phyloP scores from a whole-genome alignment of 2,888 invertebrate genomes.

The Spicauda simplicius region DNA sequence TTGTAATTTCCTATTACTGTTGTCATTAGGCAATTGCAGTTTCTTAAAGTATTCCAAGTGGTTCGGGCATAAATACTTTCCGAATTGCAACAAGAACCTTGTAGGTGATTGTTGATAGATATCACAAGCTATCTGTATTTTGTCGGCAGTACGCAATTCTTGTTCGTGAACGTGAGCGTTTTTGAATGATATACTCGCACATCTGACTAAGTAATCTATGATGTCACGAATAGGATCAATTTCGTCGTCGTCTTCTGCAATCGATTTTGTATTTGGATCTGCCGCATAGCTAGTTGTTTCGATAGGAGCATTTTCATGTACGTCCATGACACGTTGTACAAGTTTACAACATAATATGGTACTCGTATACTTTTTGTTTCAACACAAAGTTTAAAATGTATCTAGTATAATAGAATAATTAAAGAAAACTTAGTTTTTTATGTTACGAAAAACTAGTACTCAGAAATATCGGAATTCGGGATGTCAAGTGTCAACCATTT shows the following conservation, averaged over 20 bases:
- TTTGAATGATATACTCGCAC: slow-evolving; percentile 89
- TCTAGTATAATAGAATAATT: background rate
- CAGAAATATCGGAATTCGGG: too few relatives aligned
- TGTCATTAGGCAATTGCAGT: slow-evolving; percentile 45
- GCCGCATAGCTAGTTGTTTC: background rate
- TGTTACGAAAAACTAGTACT: too few relatives aligned
- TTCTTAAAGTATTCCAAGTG: slow-evolving; percentile 90
- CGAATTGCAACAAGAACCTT: slow-evolving; percentile 91
- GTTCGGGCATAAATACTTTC: slow-evolving; percentile 86
- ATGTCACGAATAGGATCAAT: slow-evolving; percentile 82
- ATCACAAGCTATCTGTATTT: slow-evolving; percentile 87
- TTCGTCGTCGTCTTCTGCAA: slow-evolving; percentile 37
- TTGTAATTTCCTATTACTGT: slow-evolving; percentile 82
- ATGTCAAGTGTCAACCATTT: too few relatives aligned
- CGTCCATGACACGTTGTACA: background rate
- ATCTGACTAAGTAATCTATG: slow-evolving; percentile 85
- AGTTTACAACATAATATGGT: background rate
- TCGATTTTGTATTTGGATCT: background rate
- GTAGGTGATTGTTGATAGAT: slow-evolving; percentile 87
- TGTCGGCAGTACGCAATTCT: slow-evolving; percentile 89
- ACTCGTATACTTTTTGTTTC: background rate
- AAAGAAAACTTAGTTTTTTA: too few relatives aligned
- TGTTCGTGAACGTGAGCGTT: slow-evolving; percentile 92
- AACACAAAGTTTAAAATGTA: too few relatives aligned
- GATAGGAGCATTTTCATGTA: background rate